Evolutionary conservation across 2,888 invertebrate species (phyloP).

Genomic region (Periphyllus acericola): DNA sequence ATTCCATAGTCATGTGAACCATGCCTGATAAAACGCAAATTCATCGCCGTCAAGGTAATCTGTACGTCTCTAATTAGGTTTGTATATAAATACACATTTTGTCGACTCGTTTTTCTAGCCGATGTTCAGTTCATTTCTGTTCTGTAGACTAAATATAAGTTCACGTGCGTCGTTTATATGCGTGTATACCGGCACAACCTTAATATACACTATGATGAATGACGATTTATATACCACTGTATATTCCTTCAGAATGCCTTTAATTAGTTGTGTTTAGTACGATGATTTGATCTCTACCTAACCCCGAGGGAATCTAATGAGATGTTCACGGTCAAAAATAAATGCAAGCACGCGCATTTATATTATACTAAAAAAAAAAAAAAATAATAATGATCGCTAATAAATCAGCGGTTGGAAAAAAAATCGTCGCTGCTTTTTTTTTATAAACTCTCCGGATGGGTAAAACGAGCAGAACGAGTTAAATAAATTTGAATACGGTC

Average conservation of each 20-base stretch:
- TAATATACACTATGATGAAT: slow-evolving; percentile 41
- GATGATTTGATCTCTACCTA: slow-evolving; percentile 42
- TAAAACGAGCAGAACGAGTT: slow-evolving; percentile 43
- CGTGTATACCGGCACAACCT: not conserved
- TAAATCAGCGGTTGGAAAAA: slow-evolving; percentile 37
- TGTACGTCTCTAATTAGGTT: slow-evolving; percentile 22
- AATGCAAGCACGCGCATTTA: not conserved
- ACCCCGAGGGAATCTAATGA: slow-evolving; percentile 43
- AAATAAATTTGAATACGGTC: slow-evolving; percentile 43
- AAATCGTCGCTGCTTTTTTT: not conserved
- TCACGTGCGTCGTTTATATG: not conserved
- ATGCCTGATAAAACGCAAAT: slow-evolving; percentile 17
- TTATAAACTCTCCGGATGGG: slow-evolving; percentile 13
- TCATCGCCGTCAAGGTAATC: slow-evolving; percentile 55
- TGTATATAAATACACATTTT: not conserved
- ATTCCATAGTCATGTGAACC: slow-evolving; percentile 26
- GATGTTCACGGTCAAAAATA: slow-evolving; percentile 50
- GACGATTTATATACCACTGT: slow-evolving; percentile 39
- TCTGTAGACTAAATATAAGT: slow-evolving; percentile 11
- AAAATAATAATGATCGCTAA: slow-evolving; percentile 12
- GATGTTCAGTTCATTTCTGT: slow-evolving; percentile 20
- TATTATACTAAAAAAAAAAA: slow-evolving; percentile 1
- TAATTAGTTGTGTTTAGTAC: slow-evolving; percentile 53
- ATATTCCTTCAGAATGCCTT: slow-evolving; percentile 43
- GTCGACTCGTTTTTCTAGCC: slow-evolving; percentile 29